phyloP scores from a whole-genome alignment of 1,140 invertebrate species.

The Hyposmocoma kahamanoa region DNA sequence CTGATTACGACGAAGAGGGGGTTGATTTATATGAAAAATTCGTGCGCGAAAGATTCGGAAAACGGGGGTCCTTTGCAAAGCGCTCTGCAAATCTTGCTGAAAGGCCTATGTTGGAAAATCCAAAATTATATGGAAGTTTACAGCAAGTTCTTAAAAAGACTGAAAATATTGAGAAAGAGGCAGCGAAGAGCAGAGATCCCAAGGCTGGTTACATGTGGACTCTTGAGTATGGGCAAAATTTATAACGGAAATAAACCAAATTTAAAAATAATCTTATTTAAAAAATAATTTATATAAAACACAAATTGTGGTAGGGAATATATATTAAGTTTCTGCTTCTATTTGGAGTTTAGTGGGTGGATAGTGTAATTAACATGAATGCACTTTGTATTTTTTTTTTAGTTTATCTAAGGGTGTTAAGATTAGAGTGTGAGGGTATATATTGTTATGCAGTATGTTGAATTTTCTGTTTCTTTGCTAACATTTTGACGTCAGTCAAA shows the following conservation, averaged over 20 bases:
- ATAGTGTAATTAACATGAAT: too few relatives aligned
- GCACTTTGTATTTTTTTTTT: too few relatives aligned
- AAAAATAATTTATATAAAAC: not conserved
- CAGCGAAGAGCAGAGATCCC: constrained; percentile 49
- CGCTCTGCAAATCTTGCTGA: constrained; percentile 41
- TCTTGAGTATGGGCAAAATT: constrained; percentile 65
- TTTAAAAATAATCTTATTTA: constrained; percentile 11
- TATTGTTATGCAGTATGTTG: too few relatives aligned
- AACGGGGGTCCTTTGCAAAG: constrained; percentile 36
- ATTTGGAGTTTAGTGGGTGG: not conserved
- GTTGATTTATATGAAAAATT: constrained; percentile 63
- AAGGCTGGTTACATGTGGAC: constrained; percentile 72
- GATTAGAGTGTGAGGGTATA: too few relatives aligned
- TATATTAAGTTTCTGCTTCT: not conserved
- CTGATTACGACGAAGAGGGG: constrained; percentile 31
- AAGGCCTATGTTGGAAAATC: constrained; percentile 21
- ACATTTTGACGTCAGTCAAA: too few relatives aligned
- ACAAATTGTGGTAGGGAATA: not conserved
- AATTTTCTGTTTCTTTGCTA: too few relatives aligned
- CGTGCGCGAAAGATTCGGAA: constrained; percentile 60
- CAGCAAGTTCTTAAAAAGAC: constrained; percentile 55
- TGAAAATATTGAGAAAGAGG: constrained; percentile 50
- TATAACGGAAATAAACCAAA: constrained; percentile 18
- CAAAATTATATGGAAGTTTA: constrained; percentile 45
- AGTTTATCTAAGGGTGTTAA: too few relatives aligned